Conservation (phyloP, 2,888 invertebrate species). For the Amphipoea lucens region DNA sequence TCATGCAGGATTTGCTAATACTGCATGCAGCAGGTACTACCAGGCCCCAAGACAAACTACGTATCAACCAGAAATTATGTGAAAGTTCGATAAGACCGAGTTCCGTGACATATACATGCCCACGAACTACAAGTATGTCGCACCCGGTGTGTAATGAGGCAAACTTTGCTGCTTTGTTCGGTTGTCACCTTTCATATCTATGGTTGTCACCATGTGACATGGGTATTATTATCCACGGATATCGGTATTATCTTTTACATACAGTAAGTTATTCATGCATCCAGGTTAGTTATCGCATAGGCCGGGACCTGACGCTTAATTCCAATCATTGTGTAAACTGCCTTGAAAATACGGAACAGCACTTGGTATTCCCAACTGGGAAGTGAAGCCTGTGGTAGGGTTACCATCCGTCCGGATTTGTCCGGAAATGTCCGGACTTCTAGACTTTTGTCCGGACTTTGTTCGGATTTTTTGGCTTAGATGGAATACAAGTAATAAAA, state of each 20-base stretch:
- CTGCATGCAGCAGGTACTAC: background rate
- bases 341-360: background rate
- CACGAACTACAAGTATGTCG: constrained; percentile 14
- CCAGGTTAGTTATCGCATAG: background rate
- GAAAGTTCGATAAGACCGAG: constrained; percentile 34
- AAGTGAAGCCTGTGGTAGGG: background rate
- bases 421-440: no score
- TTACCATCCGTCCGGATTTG: no score
- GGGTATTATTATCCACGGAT: background rate
- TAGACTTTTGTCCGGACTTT: no score
- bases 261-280: background rate
- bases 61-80: constrained; percentile 24
- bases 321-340: background rate
- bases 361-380: background rate
- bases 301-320: background rate
- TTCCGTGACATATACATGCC: constrained; percentile 33
- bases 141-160: constrained; percentile 25
- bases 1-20: no score
- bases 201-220: background rate
- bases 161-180: constrained; percentile 44
- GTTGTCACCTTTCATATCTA: background rate
- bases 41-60: constrained; percentile 20
- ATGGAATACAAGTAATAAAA: no score
- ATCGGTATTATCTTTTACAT: constrained; percentile 7
- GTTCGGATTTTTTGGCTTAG: no score